Conservation (phyloP, 2,888 invertebrate genomes). For the Andrena praecox region DNA sequence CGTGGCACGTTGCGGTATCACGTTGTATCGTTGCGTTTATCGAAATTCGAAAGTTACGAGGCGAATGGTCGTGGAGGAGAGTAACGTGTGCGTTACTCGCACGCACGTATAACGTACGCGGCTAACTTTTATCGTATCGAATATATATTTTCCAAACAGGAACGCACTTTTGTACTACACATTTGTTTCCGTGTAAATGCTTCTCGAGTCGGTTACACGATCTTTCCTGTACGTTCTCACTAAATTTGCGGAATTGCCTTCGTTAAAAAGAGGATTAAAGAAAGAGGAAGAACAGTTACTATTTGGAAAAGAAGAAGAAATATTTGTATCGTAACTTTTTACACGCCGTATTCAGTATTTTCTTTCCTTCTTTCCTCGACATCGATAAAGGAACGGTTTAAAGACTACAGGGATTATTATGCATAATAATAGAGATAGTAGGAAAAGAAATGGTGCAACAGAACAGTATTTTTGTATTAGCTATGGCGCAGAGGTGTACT, state of each 20-base stretch:
- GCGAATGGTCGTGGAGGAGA: slow-evolving; percentile 13
- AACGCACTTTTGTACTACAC: slow-evolving; percentile 6
- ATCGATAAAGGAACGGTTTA: slow-evolving; percentile 66
- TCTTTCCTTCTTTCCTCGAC: slow-evolving; percentile 57
- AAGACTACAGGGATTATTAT: slow-evolving; percentile 76
- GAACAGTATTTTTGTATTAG: slow-evolving; percentile 83
- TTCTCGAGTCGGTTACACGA: neutral
- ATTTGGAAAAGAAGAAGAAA: neutral
- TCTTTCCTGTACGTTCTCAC: neutral
- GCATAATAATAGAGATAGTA: slow-evolving; percentile 76
- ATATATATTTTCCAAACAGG: slow-evolving; percentile 29
- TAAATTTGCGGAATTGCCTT: neutral
- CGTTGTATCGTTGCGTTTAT: slow-evolving; percentile 60
- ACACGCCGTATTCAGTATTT: slow-evolving; percentile 71
- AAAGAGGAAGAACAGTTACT: neutral
- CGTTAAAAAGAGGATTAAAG: neutral
- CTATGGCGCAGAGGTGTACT: slow-evolving; percentile 43
- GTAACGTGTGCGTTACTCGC: slow-evolving; percentile 34
- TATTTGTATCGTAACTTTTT: slow-evolving; percentile 9
- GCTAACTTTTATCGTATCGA: slow-evolving; percentile 20
- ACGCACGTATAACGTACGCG: slow-evolving; percentile 36
- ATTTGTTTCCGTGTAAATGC: neutral
- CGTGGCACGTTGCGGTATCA: slow-evolving; percentile 22
- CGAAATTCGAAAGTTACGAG: slow-evolving; percentile 36
- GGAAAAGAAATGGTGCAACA: slow-evolving; percentile 77